Percentiles rank a stretch among this genome's conserved stretches.
These are phyloP conservation scores for Amphibalanus amphitrite DNA, from an alignment of 1,140 invertebrate genomes.

Conservation along the genomic window DNA sequence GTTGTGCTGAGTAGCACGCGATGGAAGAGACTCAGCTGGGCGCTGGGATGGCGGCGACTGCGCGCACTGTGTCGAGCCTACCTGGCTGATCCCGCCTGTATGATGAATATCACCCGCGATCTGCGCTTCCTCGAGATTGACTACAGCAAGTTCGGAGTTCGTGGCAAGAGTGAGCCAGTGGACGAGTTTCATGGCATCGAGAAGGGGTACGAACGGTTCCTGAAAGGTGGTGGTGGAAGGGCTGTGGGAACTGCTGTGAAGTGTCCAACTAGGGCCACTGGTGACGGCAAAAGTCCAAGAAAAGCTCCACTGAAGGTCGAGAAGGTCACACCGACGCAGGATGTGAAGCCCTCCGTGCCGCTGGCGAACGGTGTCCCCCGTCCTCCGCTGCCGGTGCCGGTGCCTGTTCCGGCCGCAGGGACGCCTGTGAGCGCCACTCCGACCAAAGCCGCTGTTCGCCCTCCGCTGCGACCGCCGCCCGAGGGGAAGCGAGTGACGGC, in stretches of 20 bases:
- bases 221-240: neutral
- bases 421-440: too few relatives aligned
- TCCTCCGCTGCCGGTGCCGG: too few relatives aligned
- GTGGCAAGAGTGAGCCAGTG: constrained; percentile 22
- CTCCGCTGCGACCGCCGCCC: too few relatives aligned
- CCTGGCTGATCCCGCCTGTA: constrained; percentile 31
- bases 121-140: constrained; percentile 45
- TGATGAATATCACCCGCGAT: constrained; percentile 39
- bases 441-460: too few relatives aligned
- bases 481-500: too few relatives aligned
- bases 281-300: neutral
- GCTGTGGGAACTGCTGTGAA: neutral
- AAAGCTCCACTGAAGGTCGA: too few relatives aligned
- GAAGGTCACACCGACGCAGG: too few relatives aligned
- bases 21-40: constrained; percentile 43
- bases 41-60: constrained; percentile 37
- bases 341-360: neutral
- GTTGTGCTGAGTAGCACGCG: constrained; percentile 37
- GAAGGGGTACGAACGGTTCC: constrained; percentile 24
- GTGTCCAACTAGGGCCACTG: neutral
- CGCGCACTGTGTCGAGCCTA: constrained; percentile 38
- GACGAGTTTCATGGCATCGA: constrained; percentile 31
- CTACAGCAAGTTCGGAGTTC: constrained; percentile 35
- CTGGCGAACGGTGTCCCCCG: neutral
- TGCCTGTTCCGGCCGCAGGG: too few relatives aligned